These are phyloP conservation scores for Chrysolina americana DNA, from an alignment of 2,888 invertebrate species.

Conservation along the genomic window DNA sequence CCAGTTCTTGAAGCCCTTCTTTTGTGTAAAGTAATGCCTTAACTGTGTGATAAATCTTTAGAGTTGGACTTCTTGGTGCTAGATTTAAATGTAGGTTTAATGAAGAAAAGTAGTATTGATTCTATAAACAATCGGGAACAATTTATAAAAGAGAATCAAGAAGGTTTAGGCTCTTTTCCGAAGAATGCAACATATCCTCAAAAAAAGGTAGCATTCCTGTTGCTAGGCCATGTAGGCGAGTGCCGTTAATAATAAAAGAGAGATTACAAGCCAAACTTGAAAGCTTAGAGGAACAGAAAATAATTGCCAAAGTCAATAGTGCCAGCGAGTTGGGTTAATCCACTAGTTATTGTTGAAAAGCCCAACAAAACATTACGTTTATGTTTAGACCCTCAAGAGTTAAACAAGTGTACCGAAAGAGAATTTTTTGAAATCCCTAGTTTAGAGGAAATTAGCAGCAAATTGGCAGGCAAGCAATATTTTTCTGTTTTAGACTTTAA, in stretches of 20 bases:
- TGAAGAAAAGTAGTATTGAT: too few relatives aligned
- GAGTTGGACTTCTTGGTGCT: too few relatives aligned
- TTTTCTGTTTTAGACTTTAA: slow-evolving; percentile 38
- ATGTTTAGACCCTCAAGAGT: slow-evolving; percentile 28
- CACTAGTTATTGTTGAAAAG: slow-evolving; percentile 31
- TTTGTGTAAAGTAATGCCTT: too few relatives aligned
- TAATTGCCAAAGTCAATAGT: slow-evolving; percentile 24
- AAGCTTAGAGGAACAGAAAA: slow-evolving; percentile 18
- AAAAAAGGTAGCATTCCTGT: slow-evolving; percentile 31
- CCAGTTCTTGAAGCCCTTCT: too few relatives aligned
- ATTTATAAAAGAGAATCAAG: too few relatives aligned
- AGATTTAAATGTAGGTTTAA: too few relatives aligned
- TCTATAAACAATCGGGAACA: too few relatives aligned
- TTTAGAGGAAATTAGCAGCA: slow-evolving; percentile 28
- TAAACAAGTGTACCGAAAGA: slow-evolving; percentile 26
- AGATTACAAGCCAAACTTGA: slow-evolving; percentile 28
- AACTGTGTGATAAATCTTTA: too few relatives aligned
- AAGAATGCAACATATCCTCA: slow-evolving; percentile 23
- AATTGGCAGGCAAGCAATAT: slow-evolving; percentile 31
- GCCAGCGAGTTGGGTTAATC: slow-evolving; percentile 32
- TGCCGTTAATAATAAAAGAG: slow-evolving; percentile 27
- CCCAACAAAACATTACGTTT: slow-evolving; percentile 19
- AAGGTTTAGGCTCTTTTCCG: slow-evolving; percentile 25
- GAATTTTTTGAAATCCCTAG: slow-evolving; percentile 38
- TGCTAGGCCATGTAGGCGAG: slow-evolving; percentile 26